Percentiles rank a stretch among this genome's conserved stretches.
Evolutionary conservation across 2,888 invertebrate species (phyloP).

Genomic region (Erannis defoliaria): DNA sequence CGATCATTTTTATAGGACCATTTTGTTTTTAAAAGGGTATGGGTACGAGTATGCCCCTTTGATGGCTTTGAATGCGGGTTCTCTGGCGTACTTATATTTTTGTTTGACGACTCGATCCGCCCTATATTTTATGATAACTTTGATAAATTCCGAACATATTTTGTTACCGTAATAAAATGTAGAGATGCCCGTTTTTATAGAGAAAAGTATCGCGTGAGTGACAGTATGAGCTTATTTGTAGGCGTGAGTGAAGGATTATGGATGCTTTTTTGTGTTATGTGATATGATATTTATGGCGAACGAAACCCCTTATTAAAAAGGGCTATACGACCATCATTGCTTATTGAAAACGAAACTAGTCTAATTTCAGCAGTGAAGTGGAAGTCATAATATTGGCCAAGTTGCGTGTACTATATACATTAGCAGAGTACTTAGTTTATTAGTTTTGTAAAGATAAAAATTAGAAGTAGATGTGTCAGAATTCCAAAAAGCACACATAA

Average conservation of each 20-base stretch:
- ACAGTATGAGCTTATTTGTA: constrained; percentile 5
- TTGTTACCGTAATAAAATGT: constrained; percentile 29
- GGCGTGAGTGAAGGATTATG: neutral
- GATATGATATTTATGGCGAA: neutral
- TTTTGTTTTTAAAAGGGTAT: constrained; percentile 29
- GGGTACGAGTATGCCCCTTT: constrained; percentile 11
- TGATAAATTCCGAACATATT: constrained; percentile 29
- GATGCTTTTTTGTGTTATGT: neutral
- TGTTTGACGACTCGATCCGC: constrained; percentile 22
- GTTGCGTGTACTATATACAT: too few species aligned
- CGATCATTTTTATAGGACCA: constrained; percentile 38
- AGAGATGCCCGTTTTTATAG: constrained; percentile 22
- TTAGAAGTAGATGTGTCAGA: too few species aligned
- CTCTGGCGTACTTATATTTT: constrained; percentile 20
- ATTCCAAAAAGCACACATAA: too few species aligned
- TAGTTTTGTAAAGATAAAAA: too few species aligned
- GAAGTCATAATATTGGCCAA: too few species aligned
- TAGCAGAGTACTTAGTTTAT: too few species aligned
- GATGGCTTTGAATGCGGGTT: constrained; percentile 14
- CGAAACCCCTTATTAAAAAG: neutral
- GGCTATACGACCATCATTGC: too few species aligned
- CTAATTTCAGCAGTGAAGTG: too few species aligned
- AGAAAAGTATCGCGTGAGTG: constrained; percentile 13
- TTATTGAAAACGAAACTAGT: too few species aligned
- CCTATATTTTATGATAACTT: constrained; percentile 27